Conservation (phyloP, 2,888 invertebrate species). For the Thymelicus acteon region DNA sequence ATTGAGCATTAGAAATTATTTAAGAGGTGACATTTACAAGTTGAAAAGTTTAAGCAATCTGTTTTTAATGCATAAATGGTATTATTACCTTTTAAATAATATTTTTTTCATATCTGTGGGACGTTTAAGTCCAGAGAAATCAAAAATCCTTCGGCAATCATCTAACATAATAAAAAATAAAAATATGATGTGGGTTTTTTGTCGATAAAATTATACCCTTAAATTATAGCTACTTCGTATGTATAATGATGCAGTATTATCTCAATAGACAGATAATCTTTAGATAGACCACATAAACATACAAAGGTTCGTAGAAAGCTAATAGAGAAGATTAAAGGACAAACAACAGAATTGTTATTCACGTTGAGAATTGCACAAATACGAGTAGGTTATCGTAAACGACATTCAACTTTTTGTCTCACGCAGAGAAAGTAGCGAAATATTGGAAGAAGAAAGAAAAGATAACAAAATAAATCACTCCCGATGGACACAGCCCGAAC, state of each 20-base stretch:
- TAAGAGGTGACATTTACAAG: too few species aligned
- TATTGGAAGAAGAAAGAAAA: slow-evolving; percentile 19
- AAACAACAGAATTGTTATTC: slow-evolving; percentile 7
- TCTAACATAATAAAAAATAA: too few species aligned
- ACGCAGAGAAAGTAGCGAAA: slow-evolving; percentile 23
- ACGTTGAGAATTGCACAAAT: neutral
- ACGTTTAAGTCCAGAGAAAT: too few species aligned
- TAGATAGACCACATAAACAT: neutral
- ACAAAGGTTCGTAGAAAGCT: neutral
- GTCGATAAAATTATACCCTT: too few species aligned
- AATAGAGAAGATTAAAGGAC: neutral
- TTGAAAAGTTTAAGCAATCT: too few species aligned
- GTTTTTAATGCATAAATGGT: too few species aligned
- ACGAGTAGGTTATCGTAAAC: slow-evolving; percentile 4
- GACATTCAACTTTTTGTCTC: slow-evolving; percentile 19
- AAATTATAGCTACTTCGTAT: too few species aligned
- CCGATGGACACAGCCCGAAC: slow-evolving; percentile 52
- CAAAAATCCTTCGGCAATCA: too few species aligned
- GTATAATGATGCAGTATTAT: neutral
- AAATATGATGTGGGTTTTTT: too few species aligned
- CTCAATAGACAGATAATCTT: neutral
- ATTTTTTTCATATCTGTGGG: too few species aligned
- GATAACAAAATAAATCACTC: slow-evolving; percentile 36
- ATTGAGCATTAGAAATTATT: too few species aligned
- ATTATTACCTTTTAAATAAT: too few species aligned